Evolutionary conservation across 2,888 invertebrate genomes (phyloP), one percentile per base, ranked within the genome.

Genomic region (Sisyra terminalis): DNA sequence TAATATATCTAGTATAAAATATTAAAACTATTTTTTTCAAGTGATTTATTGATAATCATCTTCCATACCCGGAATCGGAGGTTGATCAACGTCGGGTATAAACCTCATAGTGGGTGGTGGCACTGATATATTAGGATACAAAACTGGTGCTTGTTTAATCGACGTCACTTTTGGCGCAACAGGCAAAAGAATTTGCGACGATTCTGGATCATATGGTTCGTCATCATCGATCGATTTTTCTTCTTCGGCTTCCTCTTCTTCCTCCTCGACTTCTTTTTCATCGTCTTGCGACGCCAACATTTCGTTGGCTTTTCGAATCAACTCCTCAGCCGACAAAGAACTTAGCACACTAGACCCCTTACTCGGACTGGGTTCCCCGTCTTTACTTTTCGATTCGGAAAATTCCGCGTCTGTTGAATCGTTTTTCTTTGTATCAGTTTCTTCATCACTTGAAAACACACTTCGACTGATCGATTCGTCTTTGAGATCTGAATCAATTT

Each of bases 281-380:
- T 45, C 48, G 8, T 54, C 58, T n/a, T 58, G 56, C 30, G 67
- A 65, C 0, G 65, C 66, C 41, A 70, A 53, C 63, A 72, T 70
- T 53, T 72, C 71, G 17, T 66, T 68, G 1, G 71, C 72, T 54
- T 71, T 71, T 46, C 66, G 65, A 17, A 72, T 69, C 29, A 73
- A 52, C 49, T 73, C 73, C 45, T 66, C 64, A 50, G 72, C 72
- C 29, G 69, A 66, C 37, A 72, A 52, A 1, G 66, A 64, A 48
- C 70, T 65, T 29, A 72, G 51, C 3, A 69, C 67, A 47, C 67
- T 65, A 44, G 51, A n/a, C 36, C 46, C 8, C 9, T 16, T 18
- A 16, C 17, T 9, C 3, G 6, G 17, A 34, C 15, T 34, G 3
- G 16, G 11, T 17, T 38, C 38, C 10, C 14, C 40, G 15, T 10